These are phyloP conservation scores for Reticulitermes speratus DNA, from an alignment of 1,140 invertebrate genomes.

Conservation along the genomic window DNA sequence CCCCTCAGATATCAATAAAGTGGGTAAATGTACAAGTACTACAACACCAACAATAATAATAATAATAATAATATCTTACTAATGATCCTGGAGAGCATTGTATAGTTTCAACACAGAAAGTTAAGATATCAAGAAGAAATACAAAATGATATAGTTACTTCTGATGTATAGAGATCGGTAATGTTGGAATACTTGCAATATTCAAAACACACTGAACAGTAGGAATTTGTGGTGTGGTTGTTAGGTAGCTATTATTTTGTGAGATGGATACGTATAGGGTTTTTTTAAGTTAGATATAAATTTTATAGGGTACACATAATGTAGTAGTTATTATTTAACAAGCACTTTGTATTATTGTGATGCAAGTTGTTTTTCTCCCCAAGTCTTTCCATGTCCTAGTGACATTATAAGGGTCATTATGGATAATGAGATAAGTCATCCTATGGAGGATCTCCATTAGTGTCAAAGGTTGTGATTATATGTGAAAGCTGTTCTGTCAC, in stretches of 20 bases:
- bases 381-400: conserved; percentile 12
- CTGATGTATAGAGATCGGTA: background rate
- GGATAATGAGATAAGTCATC: background rate
- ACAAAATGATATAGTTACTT: background rate
- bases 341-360: background rate
- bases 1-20: background rate
- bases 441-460: background rate
- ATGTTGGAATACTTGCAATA: background rate
- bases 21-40: background rate
- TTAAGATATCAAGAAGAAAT: background rate
- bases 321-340: background rate
- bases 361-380: background rate
- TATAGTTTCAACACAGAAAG: background rate
- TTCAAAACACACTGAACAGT: background rate
- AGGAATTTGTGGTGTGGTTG: background rate
- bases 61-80: too few relatives aligned
- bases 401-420: conserved; percentile 2
- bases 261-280: background rate
- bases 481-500: background rate
- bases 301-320: background rate
- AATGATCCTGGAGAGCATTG: background rate
- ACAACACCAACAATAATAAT: too few relatives aligned
- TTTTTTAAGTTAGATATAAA: background rate
- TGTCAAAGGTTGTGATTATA: conserved; percentile 18
- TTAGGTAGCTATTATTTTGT: background rate